Conservation (phyloP, 2,888 invertebrate genomes). For the Pelosia muscerda region DNA sequence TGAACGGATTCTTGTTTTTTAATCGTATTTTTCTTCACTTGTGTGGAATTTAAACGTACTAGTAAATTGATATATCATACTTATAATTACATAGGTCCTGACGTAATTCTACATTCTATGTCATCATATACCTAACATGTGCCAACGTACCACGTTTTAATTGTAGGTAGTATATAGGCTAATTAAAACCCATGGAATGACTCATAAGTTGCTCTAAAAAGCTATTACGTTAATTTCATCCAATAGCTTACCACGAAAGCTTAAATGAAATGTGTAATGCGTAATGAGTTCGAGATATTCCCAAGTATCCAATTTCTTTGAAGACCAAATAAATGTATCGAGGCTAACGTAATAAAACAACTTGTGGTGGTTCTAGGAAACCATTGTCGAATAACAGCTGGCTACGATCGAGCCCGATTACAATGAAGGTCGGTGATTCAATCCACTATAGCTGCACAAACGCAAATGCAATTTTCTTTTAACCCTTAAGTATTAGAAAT, state of each 20-base stretch:
- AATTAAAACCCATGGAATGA: slow-evolving; percentile 12
- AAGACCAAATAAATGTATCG: slow-evolving; percentile 38
- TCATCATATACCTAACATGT: neutral
- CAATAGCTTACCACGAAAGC: slow-evolving; percentile 10
- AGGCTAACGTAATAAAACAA: slow-evolving; percentile 35
- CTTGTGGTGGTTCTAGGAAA: slow-evolving; percentile 43
- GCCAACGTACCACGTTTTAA: neutral
- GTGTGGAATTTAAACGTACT: slow-evolving; percentile 5
- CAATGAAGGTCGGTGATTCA: slow-evolving; percentile 70
- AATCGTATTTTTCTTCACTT: slow-evolving; percentile 9
- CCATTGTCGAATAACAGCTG: slow-evolving; percentile 28
- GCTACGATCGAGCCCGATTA: slow-evolving; percentile 44
- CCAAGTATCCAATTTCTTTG: slow-evolving; percentile 40
- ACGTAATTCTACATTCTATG: neutral
- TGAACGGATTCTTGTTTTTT: slow-evolving; percentile 17
- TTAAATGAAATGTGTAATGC: slow-evolving; percentile 15
- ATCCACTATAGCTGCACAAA: slow-evolving; percentile 51
- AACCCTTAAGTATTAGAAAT: neutral
- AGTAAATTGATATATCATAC: neutral
- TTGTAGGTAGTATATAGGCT: neutral
- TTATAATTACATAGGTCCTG: neutral
- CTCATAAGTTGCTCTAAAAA: slow-evolving; percentile 14
- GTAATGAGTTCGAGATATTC: slow-evolving; percentile 39
- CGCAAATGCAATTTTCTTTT: neutral
- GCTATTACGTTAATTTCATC: neutral